Base-by-base conservation (phyloP, 2,888 invertebrate species). In the Caenorhabditis sinica region DNA sequence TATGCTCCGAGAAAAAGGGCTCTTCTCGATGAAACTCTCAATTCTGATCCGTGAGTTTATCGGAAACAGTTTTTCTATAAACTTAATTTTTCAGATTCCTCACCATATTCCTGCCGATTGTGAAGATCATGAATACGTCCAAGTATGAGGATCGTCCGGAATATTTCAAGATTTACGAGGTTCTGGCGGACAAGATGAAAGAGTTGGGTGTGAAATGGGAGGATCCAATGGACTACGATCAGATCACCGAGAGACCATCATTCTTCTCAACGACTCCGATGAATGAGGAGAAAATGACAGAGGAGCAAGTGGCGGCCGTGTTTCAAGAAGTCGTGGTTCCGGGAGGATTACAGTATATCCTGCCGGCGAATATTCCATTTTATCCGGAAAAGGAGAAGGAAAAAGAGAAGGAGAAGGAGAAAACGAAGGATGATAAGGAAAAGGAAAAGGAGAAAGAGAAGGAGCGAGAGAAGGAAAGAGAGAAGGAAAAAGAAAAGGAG, bases 211-310 rank as follows among this genome's bases (percentile, higher is more conserved):
- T 63, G 33, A 79, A 79, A 51, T 79, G 77, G 77, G 23, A 60
- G 25, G 77, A 79, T 79, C 63, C 77, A 30, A 79, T 79, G 77
- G 77, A 79, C 49, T 79, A 56, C 30, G 77, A 79, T 20, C 6
- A 51, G 45, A 36, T 51, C 4, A 23, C 69, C 33, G 71, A 63
- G n/a, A 40, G 60, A 30, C 15, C 15, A 15, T 3, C 20, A 9
- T 30, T 25, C n/a, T 58, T 72, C 30, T 28, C 51, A 5, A 61
- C 43, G 23, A 13, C 51, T 40, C 13, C 43, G 1, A n/a, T 9
- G 13, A 40, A 40, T 17, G 77, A 79, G 17, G 77, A 79, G 36
- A 63, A 68, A 23, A 65, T 45, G 36, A 51, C 56, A 17, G 61
- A 51, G 40, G 77, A 79, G 11, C 51, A 71, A 28, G 15, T 71